Conservation (phyloP, 2,797 vertebrate genomes). For the Cirrhinus molitorella region DNA sequence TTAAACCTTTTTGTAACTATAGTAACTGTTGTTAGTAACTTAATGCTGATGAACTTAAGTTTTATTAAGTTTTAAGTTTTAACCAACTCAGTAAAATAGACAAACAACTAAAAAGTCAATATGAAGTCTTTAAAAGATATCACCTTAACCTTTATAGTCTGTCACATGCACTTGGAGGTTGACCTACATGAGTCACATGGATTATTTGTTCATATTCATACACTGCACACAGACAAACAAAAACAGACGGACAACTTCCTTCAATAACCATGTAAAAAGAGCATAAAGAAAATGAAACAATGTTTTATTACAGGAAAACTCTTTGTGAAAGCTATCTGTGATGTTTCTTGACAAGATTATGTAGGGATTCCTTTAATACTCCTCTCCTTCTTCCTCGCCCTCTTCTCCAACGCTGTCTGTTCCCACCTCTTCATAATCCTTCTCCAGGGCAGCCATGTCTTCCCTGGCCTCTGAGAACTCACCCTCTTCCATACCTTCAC, state of each 20-base stretch:
- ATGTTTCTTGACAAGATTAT: background rate
- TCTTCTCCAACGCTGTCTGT: slow-evolving; percentile 69
- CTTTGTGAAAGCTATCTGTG: slow-evolving; percentile 2
- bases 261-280: background rate
- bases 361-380: slow-evolving; percentile 47
- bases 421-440: slow-evolving; percentile 67
- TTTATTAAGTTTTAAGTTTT: too few species aligned
- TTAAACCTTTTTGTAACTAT: background rate
- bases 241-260: background rate
- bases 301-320: slow-evolving; percentile 11
- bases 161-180: background rate
- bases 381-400: slow-evolving; percentile 70
- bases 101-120: slow-evolving; percentile 1
- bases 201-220: background rate
- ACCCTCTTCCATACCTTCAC: slow-evolving; percentile 66
- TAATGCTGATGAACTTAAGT: background rate
- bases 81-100: background rate
- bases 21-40: background rate
- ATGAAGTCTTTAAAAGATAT: slow-evolving; percentile 8
- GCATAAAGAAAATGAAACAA: background rate
- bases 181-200: background rate
- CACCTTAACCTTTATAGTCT: background rate
- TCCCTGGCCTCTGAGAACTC: slow-evolving; percentile 67
- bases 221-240: background rate
- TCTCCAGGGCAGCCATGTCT: slow-evolving; percentile 67